Evolutionary conservation across 92 coral and sea anemone species (phyloP).

Genomic region (Metridium senile): DNA sequence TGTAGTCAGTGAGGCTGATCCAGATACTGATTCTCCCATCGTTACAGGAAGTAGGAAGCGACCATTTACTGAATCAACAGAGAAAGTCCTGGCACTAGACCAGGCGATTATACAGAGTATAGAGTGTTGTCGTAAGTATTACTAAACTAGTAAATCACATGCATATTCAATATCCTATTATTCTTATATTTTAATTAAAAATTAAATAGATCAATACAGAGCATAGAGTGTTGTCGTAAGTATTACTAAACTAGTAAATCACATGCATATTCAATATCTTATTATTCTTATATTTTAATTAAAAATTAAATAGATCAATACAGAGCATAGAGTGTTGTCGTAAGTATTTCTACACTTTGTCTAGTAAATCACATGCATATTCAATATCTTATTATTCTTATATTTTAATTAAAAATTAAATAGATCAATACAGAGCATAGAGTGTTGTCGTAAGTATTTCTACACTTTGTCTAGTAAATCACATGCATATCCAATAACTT

Average conservation of each 20-base stretch:
- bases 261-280: too few species aligned
- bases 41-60: slow-evolving; percentile 63
- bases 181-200: too few species aligned
- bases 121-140: slow-evolving; percentile 79
- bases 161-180: too few species aligned
- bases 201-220: too few species aligned
- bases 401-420: too few species aligned
- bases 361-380: too few species aligned
- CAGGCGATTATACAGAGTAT: slow-evolving; percentile 94
- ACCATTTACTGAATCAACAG: slow-evolving; percentile 63
- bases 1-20: slow-evolving; percentile 61
- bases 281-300: too few species aligned
- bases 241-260: background rate
- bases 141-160: background rate
- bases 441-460: slow-evolving; percentile 75
- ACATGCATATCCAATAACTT: too few species aligned
- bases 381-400: too few species aligned
- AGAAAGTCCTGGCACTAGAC: slow-evolving; percentile 89
- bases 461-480: too few species aligned
- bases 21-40: slow-evolving; percentile 48
- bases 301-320: too few species aligned
- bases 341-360: slow-evolving; percentile 44
- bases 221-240: slow-evolving; percentile 91
- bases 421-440: slow-evolving; percentile 88
- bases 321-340: slow-evolving; percentile 89